phyloP scores from a whole-genome alignment of 2,113 vertebrate genomes.

The Puntigrus tetrazona region DNA sequence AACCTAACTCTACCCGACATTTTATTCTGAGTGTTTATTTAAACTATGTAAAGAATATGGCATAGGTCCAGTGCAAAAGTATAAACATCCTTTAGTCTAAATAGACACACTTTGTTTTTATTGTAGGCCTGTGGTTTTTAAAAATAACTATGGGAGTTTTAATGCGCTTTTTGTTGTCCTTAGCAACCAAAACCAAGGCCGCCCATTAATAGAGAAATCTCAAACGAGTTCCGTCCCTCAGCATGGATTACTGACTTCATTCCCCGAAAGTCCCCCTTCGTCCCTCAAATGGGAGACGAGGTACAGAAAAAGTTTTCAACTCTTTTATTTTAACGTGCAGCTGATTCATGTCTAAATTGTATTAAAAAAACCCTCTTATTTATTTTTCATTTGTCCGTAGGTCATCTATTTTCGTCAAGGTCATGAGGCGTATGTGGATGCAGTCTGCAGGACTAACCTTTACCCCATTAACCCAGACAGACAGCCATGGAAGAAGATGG shows the following conservation, averaged over 20 bases:
- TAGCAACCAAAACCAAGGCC: conserved; percentile 74
- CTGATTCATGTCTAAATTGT: not conserved
- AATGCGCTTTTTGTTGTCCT: conserved; percentile 4
- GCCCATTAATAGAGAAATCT: conserved; percentile 76
- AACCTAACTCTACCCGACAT: too few relatives aligned
- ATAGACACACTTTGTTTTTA: too few relatives aligned
- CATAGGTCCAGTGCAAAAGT: too few relatives aligned
- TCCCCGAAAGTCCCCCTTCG: conserved; percentile 92
- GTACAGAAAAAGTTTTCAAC: conserved; percentile 63
- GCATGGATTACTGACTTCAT: conserved; percentile 92
- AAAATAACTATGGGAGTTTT: not conserved
- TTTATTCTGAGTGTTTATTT: too few relatives aligned
- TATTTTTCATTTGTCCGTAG: conserved; percentile 65
- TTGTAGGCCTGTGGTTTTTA: too few relatives aligned
- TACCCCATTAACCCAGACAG: conserved; percentile 89
- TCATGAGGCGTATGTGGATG: conserved; percentile 94
- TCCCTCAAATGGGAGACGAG: conserved; percentile 98
- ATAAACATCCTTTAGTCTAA: too few relatives aligned
- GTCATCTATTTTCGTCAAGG: conserved; percentile 98
- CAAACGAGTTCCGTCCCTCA: conserved; percentile 87
- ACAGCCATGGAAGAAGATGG: conserved; percentile 92
- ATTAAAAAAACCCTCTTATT: too few relatives aligned
- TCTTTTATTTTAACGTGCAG: not conserved
- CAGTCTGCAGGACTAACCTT: conserved; percentile 85
- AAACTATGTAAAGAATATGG: too few relatives aligned